Base-by-base conservation (phyloP, 2,888 invertebrate genomes). In the Odontocerum albicorne region DNA sequence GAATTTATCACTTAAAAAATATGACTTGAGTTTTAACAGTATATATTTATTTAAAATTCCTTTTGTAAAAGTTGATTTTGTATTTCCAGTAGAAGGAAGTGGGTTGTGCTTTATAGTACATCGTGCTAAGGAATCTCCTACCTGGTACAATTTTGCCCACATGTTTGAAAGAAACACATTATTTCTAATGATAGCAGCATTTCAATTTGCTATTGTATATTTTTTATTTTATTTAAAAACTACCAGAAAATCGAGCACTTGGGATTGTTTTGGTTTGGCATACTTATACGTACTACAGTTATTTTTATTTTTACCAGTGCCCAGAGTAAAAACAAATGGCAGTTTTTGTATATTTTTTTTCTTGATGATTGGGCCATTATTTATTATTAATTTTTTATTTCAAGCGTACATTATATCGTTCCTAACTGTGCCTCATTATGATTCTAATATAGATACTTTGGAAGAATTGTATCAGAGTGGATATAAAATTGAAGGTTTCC, bases 391-490 rank as follows among this genome's bases (percentile, higher is more conserved):
- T 61, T 78, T 76, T 62, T 66, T 67, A 2, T 70, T 68, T 1
- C 78, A 77, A 59, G 78, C 76, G 1, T 71, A 68, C 7, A 74
- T 78, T 12, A 70, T 72, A 59, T 77, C 77, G 1, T 70, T 76
- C 35, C 73, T 77, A 49, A 72, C 74, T 7, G 73, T 72, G 1
- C 67, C 66, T 10, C 75, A 72, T 58, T 69, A 73, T 57, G 75
- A 74, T 0, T 72, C 70, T 57, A 75, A 77, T 42, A 70, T 77
- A 0, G 70, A 77, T 19, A 74, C 75, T 0, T 76, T 73, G 52
- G 70, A 74, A 10, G 77, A 78, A 60, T 64, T 78, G 1, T 67
- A 74, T 33, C 68, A 71, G 55, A 75, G 69, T 47, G 75, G 71
- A 2, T 76, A 73, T 49, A 61, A 49, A 1, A 70, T 78, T 33